phyloP scores from a whole-genome alignment of 2,113 vertebrate species.

The Euleptes europaea region DNA sequence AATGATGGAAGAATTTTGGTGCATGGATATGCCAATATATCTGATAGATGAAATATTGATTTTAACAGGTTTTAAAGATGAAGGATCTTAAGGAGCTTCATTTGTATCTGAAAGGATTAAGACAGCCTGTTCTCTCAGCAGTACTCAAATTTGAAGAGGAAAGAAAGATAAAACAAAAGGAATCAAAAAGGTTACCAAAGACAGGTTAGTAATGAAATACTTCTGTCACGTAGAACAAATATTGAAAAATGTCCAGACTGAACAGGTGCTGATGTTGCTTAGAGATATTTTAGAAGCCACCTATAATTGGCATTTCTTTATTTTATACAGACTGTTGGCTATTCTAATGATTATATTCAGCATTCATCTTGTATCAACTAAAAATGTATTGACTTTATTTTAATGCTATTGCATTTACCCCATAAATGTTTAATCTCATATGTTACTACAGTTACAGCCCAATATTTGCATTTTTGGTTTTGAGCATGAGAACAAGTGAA shows the following conservation, averaged over 20 bases:
- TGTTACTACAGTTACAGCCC: neutral
- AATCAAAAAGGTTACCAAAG: neutral
- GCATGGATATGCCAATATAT: neutral
- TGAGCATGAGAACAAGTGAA: neutral
- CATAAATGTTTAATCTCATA: neutral
- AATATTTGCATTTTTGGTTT: neutral
- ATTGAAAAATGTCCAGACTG: neutral
- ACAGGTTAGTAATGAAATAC: conserved; percentile 13
- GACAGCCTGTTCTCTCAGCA: conserved; percentile 20
- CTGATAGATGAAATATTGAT: conserved; percentile 40
- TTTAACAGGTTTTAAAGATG: conserved; percentile 40
- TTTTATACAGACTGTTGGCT: neutral
- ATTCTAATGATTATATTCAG: neutral
- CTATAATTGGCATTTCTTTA: neutral
- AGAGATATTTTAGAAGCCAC: neutral
- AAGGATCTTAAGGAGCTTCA: conserved; percentile 26
- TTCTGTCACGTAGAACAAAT: neutral
- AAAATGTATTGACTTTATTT: neutral
- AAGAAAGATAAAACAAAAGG: neutral
- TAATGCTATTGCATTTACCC: neutral
- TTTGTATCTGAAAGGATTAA: conserved; percentile 19
- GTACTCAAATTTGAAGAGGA: conserved; percentile 33
- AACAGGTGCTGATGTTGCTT: neutral
- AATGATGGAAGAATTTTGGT: neutral
- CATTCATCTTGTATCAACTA: neutral